Conservation (phyloP, 2,888 invertebrate genomes). For the Amphipoea lucens region DNA sequence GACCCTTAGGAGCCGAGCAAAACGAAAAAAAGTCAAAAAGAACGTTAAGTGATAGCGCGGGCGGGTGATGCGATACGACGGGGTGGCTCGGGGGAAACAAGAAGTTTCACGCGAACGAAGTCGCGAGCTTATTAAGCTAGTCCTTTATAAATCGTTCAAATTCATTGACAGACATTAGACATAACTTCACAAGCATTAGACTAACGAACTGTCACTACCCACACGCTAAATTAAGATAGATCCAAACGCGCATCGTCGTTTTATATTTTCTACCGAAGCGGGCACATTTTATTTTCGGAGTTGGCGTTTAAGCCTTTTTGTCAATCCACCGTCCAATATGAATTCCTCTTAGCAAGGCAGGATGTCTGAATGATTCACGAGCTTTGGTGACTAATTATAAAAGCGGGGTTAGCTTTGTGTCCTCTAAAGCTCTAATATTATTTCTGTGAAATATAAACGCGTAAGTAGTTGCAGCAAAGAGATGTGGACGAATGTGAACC, state of each 20-base stretch:
- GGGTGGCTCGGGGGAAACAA: too few species aligned
- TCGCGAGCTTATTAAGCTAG: too few species aligned
- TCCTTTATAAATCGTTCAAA: conserved; percentile 28
- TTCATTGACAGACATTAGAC: conserved; percentile 30
- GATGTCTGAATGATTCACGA: conserved; percentile 79
- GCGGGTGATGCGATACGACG: too few species aligned
- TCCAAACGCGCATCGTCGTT: conserved; percentile 39
- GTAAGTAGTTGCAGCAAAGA: background rate
- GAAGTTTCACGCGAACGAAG: too few species aligned
- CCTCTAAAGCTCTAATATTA: conserved; percentile 56
- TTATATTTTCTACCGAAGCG: conserved; percentile 55
- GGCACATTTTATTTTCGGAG: conserved; percentile 58
- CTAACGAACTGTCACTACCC: conserved; percentile 56
- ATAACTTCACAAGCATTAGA: conserved; percentile 30
- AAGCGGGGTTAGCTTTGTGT: conserved; percentile 65
- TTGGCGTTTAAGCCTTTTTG: conserved; percentile 56
- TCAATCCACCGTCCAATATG: conserved; percentile 57
- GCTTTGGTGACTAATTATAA: conserved; percentile 78
- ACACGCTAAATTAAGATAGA: conserved; percentile 61
- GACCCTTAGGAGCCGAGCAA: too few species aligned
- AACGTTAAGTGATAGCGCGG: too few species aligned
- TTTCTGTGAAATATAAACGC: conserved; percentile 50
- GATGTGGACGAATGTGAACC: conserved; percentile 2
- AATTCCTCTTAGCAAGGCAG: conserved; percentile 70
- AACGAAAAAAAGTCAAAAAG: too few species aligned